Evolutionary conservation across 2,888 invertebrate genomes (phyloP), one percentile per base, ranked within the genome.

Genomic region (Leptarthrus brevirostris): DNA sequence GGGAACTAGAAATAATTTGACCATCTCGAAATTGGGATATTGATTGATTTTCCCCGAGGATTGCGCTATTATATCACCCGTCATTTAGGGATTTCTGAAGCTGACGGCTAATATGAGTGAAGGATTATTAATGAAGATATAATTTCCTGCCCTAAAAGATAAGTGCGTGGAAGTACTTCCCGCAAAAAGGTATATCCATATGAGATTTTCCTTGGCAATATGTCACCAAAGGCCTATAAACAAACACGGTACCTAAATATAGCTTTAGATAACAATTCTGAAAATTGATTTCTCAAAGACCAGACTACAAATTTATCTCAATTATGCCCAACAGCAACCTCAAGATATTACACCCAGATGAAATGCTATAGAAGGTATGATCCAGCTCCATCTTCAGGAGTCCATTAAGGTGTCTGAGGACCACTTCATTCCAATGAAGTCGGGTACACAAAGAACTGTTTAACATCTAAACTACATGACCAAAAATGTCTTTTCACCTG

Each of bases 401-500:
- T 47, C 66, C 66, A 66, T 66, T 66, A 66, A 47, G 47, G 47
- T 26, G 66, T 66, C 66, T 66, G 66, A 66, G 18, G 66, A 66
- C 66, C 66, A 66, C 66, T 66, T 66, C 66, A 66, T 66, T 66
- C 47, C 22, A 66, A 47, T 66, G 66, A 66, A 66, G 24, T 26
- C 49, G 24, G 61, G 49, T 18, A 66, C 49, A 66, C 66, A 66
- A 66, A 66, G 66, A 49, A 66, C 66, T 66, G 66, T 66, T 66
- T 66, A 66, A 66, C 66, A 66, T 66, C 49, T 49, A 66, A 66
- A 66, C 66, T 66, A 66, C 66, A 66, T 47, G 47, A 66, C 66
- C 66, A 66, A 66, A 66, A 66, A 66, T 66, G 66, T 66, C 66
- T 66, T 66, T 66, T 66, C 66, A 66, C 66, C 66, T 66, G 66